A percentile compares a stretch with the other conserved stretches of the same genome.
Conservation (phyloP, 2,888 invertebrate species). For the Onchidella celtica region DNA sequence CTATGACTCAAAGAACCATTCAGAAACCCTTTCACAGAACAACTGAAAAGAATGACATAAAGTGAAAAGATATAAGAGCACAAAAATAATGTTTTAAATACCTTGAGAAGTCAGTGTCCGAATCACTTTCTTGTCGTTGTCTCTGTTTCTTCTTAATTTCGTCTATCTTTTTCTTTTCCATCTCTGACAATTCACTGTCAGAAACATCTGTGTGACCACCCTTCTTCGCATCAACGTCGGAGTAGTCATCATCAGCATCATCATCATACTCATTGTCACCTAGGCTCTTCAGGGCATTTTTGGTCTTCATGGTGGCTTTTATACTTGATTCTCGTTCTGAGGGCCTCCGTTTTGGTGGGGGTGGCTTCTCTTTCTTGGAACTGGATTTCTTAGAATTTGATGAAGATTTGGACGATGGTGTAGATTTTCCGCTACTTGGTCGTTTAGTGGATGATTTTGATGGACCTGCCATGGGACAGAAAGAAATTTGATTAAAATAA, state of each 20-base stretch:
- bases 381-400: background rate
- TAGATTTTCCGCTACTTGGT: background rate
- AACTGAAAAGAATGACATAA: background rate
- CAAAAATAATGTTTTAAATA: background rate
- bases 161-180: conserved; percentile 29
- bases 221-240: background rate
- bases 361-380: background rate
- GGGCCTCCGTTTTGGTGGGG: background rate
- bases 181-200: conserved; percentile 48
- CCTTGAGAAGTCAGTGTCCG: too few species aligned
- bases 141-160: conserved; percentile 20
- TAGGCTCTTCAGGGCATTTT: conserved; percentile 1
- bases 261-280: conserved; percentile 25
- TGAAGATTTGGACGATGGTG: background rate
- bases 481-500: too few species aligned
- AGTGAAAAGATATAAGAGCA: background rate
- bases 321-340: conserved; percentile 32
- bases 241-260: conserved; percentile 22
- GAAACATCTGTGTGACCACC: conserved; percentile 13
- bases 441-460: background rate
- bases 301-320: conserved; percentile 20
- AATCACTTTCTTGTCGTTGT: too few species aligned
- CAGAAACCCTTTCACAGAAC: too few species aligned
- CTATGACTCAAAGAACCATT: too few species aligned
- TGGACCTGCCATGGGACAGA: too few species aligned